Base-by-base conservation (phyloP, 2,797 vertebrate genomes). In the Periophthalmus magnuspinnatus region DNA sequence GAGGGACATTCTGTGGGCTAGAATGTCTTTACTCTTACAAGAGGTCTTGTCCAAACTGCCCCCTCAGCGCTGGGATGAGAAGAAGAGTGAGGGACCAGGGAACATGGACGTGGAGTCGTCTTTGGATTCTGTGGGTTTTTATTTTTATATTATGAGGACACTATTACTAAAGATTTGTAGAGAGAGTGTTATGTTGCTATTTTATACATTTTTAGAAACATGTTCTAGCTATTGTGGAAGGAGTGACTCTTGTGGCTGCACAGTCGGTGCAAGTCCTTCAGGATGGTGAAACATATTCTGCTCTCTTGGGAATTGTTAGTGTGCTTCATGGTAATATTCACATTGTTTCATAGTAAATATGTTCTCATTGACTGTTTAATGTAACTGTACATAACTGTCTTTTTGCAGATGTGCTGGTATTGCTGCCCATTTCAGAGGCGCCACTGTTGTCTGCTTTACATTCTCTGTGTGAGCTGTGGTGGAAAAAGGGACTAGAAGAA, bases 401-500 rank as follows among this genome's bases (percentile, higher is more conserved):
- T 6, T n/a, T 22, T 21, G 33, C 71, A 91, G 90, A 69, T 72
- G 69, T 89, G 58, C 60, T 90, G 79, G 87, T 88, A 62, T 90
- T 83, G 0, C 85, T 96, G 70, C 91, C 94, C 0, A 86, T 88
- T 57, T 93, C 93, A 0, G 93, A 95, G 65, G 84, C 80, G 3
- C 61, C 34, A 2, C 86, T 97, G 1, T 91, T 81, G 73, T 81
- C 64, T 8, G 85, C 90, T 6, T 84, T 99, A 74, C 94, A 92
- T 32, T 67, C 9, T 0, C 66, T 98, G 11, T 97, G 92, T 77
- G 93, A 95, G 48, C 84, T 84, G 59, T 99, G 97, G 97, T 98
- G 97, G 97, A 93, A 94, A 75, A 97, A 91, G 65, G 94, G 90
- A 21, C 92, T 99, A 45, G 86, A 92, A 68, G 93, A 94, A 65